These are phyloP conservation scores for Frieseomelitta varia DNA, from an alignment of 1,140 invertebrate species.

Conservation along the genomic window DNA sequence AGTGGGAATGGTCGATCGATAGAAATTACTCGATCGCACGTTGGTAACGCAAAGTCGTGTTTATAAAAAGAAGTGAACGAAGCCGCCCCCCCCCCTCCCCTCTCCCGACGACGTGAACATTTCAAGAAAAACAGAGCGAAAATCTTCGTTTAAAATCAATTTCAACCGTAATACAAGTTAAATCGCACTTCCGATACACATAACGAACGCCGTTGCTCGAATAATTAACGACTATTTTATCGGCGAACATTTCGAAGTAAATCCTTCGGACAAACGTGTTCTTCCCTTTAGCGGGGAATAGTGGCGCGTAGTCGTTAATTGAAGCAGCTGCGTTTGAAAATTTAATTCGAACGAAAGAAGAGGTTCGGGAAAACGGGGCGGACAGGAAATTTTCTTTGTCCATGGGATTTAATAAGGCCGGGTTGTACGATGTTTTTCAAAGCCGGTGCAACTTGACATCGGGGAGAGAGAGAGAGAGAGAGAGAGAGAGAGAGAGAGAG, in stretches of 20 bases:
- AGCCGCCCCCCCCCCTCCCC: too few species aligned
- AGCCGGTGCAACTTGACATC: background rate
- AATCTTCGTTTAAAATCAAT: background rate
- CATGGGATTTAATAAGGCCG: background rate
- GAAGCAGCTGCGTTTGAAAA: constrained; percentile 7
- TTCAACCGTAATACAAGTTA: background rate
- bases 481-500: too few species aligned
- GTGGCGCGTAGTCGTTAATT: background rate
- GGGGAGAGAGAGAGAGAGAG: fast-evolving
- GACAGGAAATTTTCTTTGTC: background rate
- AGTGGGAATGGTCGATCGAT: background rate
- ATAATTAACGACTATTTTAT: constrained; percentile 12
- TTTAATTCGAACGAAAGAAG: background rate
- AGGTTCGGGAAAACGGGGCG: too few species aligned
- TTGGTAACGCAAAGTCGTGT: too few species aligned
- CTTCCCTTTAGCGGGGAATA: background rate
- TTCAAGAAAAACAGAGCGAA: background rate
- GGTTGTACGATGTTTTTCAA: background rate
- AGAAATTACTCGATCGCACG: too few species aligned
- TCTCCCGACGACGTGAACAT: background rate
- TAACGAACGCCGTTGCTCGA: background rate
- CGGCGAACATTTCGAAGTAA: background rate
- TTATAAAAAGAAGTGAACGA: too few species aligned
- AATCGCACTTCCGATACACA: background rate
- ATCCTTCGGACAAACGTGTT: background rate